These are phyloP conservation scores for Metridium senile DNA, from an alignment of 92 coral and sea anemone genomes.

Conservation along the genomic window DNA sequence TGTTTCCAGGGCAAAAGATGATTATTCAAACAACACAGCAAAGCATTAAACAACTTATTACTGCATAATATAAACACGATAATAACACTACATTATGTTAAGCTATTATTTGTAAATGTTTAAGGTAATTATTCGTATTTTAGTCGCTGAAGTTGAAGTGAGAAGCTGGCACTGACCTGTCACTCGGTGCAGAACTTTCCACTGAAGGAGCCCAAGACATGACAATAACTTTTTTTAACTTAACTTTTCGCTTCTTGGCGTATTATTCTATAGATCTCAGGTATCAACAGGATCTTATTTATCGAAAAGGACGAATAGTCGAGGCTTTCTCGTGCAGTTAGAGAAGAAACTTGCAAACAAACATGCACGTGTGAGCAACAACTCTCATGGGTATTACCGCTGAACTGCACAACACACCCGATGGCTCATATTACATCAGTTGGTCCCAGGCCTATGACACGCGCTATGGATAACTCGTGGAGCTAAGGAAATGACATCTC, in stretches of 20 bases:
- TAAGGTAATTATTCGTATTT: not conserved
- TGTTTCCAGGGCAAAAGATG: not conserved
- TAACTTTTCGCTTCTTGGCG: not conserved
- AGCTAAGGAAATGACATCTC: too few relatives aligned
- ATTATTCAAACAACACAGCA: not conserved
- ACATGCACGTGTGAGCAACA: slow-evolving; percentile 12
- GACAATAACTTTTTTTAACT: not conserved
- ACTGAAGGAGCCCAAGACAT: slow-evolving; percentile 8
- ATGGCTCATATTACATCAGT: slow-evolving; percentile 8
- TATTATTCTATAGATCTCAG: not conserved
- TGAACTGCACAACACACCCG: slow-evolving; percentile 9
- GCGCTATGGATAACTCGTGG: too few relatives aligned
- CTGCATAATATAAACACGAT: not conserved
- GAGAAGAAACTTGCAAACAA: too few relatives aligned
- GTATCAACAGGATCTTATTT: not conserved
- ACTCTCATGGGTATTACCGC: slow-evolving; percentile 16
- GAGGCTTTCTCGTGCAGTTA: not conserved
- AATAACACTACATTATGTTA: not conserved
- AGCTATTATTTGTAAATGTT: too few relatives aligned
- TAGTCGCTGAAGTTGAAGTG: not conserved
- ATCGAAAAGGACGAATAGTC: not conserved
- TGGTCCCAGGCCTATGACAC: not conserved
- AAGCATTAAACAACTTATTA: not conserved
- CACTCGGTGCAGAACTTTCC: slow-evolving; percentile 8
- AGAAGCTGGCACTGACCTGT: not conserved